A percentile compares a stretch with the other conserved stretches of the same genome.
Conservation (phyloP, 2,113 vertebrate species). For the Dipodomys ordii region DNA sequence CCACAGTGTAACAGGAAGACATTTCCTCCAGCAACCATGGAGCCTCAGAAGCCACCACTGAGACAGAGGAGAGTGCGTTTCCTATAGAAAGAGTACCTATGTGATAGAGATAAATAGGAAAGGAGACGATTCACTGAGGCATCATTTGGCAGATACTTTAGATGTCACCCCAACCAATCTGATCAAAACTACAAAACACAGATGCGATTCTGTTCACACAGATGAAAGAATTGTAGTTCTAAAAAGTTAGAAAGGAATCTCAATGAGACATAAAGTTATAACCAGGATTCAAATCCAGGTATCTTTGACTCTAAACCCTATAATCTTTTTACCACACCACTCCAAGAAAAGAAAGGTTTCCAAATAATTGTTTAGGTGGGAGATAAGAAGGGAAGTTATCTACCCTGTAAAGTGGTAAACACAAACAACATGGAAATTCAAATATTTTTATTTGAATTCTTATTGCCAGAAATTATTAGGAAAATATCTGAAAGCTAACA, state of each 20-base stretch:
- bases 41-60: background rate
- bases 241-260: background rate
- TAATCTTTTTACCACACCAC: background rate
- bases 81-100: background rate
- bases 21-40: background rate
- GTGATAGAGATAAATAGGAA: background rate
- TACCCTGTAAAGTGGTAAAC: background rate
- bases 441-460: background rate
- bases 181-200: conserved; percentile 10
- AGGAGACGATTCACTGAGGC: background rate
- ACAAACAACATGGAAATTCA: background rate
- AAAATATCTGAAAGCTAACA: conserved; percentile 2
- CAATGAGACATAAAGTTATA: background rate
- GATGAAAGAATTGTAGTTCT: background rate
- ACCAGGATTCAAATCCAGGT: background rate
- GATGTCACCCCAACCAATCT: background rate
- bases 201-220: background rate
- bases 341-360: conserved; percentile 1
- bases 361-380: background rate
- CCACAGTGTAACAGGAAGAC: rapidly evolving
- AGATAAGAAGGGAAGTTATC: background rate
- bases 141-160: background rate
- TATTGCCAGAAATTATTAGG: background rate
- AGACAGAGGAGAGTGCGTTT: background rate
- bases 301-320: background rate